A percentile compares a stretch with the other conserved stretches of the same genome.
Conservation (phyloP, 2,888 invertebrate genomes). For the Miltochrista miniata region DNA sequence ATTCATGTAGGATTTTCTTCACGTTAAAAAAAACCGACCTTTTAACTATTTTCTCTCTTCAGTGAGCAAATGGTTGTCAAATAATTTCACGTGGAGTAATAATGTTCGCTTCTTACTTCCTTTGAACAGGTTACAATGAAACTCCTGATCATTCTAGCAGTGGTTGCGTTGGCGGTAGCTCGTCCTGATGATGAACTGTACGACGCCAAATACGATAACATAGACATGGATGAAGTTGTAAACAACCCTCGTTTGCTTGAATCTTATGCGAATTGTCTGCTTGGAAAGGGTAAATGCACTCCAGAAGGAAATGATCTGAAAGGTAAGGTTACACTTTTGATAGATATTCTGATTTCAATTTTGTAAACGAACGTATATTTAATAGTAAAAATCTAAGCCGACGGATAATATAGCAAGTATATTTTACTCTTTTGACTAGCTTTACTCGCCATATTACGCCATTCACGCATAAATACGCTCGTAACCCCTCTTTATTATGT, state of each 20-base stretch:
- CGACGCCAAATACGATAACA: constrained; percentile 48
- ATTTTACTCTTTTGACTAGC: no score
- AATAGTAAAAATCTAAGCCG: no score
- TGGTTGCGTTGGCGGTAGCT: constrained; percentile 39
- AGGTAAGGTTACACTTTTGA: constrained; percentile 27
- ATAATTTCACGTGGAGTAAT: not conserved
- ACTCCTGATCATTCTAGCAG: constrained; percentile 34
- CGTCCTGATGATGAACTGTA: constrained; percentile 39
- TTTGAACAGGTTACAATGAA: constrained; percentile 42
- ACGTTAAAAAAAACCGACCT: no score
- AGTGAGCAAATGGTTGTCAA: no score
- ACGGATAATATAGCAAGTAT: no score
- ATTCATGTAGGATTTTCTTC: no score
- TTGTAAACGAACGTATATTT: no score
- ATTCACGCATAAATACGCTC: no score
- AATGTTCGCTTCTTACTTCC: not conserved
- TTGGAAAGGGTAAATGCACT: constrained; percentile 51
- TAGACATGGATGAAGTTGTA: constrained; percentile 43
- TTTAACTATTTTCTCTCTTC: no score
- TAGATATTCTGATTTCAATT: no score
- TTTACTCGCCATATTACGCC: no score
- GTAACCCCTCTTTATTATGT: no score
- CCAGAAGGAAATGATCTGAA: constrained; percentile 52
- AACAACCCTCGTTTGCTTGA: constrained; percentile 42
- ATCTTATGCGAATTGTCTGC: constrained; percentile 44